phyloP scores from a whole-genome alignment of 1,140 invertebrate genomes.

The Rhopalosiphum maidis region DNA sequence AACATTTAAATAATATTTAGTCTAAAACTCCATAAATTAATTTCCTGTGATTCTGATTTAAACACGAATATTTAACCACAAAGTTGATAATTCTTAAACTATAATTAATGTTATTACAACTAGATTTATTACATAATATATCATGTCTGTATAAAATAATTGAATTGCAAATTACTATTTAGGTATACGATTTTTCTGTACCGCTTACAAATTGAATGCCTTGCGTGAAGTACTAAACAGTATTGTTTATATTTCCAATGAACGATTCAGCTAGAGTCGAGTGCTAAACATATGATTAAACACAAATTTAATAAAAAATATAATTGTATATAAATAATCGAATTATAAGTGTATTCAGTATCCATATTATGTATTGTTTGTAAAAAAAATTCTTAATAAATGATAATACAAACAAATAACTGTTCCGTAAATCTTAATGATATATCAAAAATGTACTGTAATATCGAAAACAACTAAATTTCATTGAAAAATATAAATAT shows the following conservation, averaged over 20 bases:
- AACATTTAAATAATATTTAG: too few relatives aligned
- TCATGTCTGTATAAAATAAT: neutral
- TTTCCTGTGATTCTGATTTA: too few relatives aligned
- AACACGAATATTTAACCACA: too few relatives aligned
- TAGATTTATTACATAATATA: too few relatives aligned
- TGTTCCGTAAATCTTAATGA: neutral
- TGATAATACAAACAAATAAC: neutral
- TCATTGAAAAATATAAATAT: neutral
- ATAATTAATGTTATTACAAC: too few relatives aligned
- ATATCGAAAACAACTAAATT: neutral
- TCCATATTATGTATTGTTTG: neutral
- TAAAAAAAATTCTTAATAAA: neutral
- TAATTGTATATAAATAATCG: neutral
- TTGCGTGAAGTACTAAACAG: neutral
- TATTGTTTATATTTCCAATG: neutral
- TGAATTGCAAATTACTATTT: neutral
- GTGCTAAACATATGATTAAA: neutral
- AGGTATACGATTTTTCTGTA: neutral
- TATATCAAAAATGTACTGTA: neutral
- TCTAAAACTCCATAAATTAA: too few relatives aligned
- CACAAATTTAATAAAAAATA: neutral
- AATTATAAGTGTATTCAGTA: neutral
- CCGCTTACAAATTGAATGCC: neutral
- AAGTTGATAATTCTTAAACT: too few relatives aligned
- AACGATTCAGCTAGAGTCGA: neutral